Conservation (phyloP, 2,797 vertebrate genomes). For the Cuculus canorus region DNA sequence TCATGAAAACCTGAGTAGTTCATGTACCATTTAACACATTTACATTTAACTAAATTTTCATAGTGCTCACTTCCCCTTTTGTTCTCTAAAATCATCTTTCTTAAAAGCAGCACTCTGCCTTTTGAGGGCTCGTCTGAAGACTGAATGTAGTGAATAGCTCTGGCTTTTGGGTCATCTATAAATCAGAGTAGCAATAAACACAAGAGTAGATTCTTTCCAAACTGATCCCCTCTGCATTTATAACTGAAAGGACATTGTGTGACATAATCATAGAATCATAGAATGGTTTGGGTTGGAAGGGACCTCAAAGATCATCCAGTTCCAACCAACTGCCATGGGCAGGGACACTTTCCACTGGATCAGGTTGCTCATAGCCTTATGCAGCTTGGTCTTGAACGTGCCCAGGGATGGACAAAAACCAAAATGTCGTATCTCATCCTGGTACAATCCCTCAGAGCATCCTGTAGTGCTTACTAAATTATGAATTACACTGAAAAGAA, state of each 20-base stretch:
- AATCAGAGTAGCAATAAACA: constrained; percentile 10
- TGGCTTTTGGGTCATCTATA: background rate
- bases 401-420: too few species aligned
- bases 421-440: background rate
- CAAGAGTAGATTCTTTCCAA: constrained; percentile 7
- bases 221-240: background rate
- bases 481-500: background rate
- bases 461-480: background rate
- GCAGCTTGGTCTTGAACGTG: too few species aligned
- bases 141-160: background rate
- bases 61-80: background rate
- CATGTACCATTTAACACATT: constrained; percentile 73
- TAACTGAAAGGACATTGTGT: background rate
- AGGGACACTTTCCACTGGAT: too few species aligned
- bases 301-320: too few species aligned
- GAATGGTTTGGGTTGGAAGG: too few species aligned
- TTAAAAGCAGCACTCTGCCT: background rate
- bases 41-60: constrained; percentile 68
- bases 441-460: background rate
- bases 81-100: constrained; percentile 45
- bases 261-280: background rate
- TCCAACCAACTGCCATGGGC: too few species aligned
- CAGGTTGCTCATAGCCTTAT: too few species aligned
- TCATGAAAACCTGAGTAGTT: constrained; percentile 68
- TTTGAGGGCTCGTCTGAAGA: background rate